phyloP scores from a whole-genome alignment of 2,113 vertebrate genomes.

The Podarcis cretensis region DNA sequence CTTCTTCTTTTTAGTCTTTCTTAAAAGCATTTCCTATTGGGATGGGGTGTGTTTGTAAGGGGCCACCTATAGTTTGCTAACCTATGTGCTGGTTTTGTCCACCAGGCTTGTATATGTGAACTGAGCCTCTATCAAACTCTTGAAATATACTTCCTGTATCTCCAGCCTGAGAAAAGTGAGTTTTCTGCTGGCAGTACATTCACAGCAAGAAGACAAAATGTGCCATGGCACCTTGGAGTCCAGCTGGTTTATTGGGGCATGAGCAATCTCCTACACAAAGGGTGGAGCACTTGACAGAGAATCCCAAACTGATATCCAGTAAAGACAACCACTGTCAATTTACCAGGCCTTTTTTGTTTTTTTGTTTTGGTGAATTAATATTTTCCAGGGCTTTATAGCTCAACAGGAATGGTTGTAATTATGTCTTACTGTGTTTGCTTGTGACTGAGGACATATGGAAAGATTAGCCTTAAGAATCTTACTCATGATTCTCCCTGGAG shows the following conservation, averaged over 20 bases:
- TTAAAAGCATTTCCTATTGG: too few relatives aligned
- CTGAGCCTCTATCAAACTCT: not conserved
- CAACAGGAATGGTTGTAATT: slow-evolving; percentile 62
- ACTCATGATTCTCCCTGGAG: slow-evolving; percentile 51
- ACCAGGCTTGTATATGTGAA: not conserved
- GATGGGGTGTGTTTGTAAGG: not conserved
- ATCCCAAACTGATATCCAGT: not conserved
- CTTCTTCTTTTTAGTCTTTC: too few relatives aligned
- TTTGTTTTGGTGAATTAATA: slow-evolving; percentile 53
- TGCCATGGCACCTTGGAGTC: not conserved
- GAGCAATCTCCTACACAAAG: not conserved
- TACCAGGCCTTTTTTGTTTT: slow-evolving; percentile 28
- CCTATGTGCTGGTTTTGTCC: not conserved
- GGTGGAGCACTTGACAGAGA: slow-evolving; percentile 8
- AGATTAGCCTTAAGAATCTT: slow-evolving; percentile 61
- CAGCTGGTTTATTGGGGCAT: not conserved
- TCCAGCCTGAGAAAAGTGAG: not conserved
- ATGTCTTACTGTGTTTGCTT: slow-evolving; percentile 57
- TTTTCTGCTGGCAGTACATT: not conserved
- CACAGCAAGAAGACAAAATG: not conserved
- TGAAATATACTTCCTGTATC: not conserved
- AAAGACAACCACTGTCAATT: not conserved
- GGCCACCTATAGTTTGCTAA: not conserved
- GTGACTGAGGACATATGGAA: slow-evolving; percentile 53
- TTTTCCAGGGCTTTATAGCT: slow-evolving; percentile 34